Evolutionary conservation across 1,140 invertebrate genomes (phyloP).

Genomic region (Drosophila asahinai): DNA sequence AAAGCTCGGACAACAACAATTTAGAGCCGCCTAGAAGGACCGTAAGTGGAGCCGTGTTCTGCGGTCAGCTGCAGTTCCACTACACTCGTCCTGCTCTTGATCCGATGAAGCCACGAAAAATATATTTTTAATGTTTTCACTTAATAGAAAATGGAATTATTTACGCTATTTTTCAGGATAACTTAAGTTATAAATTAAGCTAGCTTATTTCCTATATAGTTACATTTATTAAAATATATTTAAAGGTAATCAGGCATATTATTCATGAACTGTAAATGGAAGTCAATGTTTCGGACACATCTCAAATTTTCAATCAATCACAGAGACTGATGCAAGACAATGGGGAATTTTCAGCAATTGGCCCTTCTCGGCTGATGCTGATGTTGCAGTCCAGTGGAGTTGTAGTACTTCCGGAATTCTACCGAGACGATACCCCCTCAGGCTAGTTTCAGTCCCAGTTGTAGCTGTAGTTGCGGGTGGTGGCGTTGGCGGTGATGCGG

Average conservation of each 20-base stretch:
- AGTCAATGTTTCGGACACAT: neutral
- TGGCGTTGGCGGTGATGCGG: constrained; percentile 17
- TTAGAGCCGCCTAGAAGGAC: constrained; percentile 5
- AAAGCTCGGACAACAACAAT: constrained; percentile 37
- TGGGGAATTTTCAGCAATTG: neutral
- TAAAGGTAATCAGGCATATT: too few relatives aligned
- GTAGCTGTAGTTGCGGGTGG: constrained; percentile 33
- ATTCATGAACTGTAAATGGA: neutral
- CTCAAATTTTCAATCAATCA: too few relatives aligned
- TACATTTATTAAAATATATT: too few relatives aligned
- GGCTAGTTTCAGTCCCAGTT: constrained; percentile 29
- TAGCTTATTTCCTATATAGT: too few relatives aligned
- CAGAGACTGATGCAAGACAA: neutral
- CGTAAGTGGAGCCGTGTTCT: constrained; percentile 25
- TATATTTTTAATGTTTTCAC: too few relatives aligned
- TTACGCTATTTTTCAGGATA: too few relatives aligned
- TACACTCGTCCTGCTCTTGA: neutral
- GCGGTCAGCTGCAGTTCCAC: constrained; percentile 28
- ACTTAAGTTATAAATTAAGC: too few relatives aligned
- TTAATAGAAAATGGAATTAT: too few relatives aligned
- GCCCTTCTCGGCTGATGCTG: neutral
- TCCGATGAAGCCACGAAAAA: constrained; percentile 35
- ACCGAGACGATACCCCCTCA: neutral
- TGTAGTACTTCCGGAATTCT: constrained; percentile 17
- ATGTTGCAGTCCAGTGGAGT: constrained; percentile 1